Conservation (phyloP, 2,797 vertebrate species). For the Carcharodon carcharias region DNA sequence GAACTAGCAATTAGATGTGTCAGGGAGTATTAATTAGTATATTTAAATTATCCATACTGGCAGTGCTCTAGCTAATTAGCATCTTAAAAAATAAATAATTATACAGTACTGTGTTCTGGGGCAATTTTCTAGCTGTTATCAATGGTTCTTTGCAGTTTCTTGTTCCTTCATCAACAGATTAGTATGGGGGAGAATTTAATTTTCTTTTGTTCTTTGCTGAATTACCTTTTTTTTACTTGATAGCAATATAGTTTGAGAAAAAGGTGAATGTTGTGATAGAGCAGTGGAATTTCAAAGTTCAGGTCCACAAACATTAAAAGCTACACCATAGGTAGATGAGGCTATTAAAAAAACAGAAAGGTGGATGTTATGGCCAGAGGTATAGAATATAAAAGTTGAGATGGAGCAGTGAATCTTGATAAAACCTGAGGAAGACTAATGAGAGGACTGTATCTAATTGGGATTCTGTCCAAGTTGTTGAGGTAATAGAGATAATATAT, state of each 20-base stretch:
- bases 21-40: constrained; percentile 22
- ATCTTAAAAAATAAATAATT: constrained; percentile 29
- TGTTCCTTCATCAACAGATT: not conserved
- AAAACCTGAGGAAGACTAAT: not conserved
- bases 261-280: not conserved
- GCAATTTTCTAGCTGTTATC: constrained; percentile 5
- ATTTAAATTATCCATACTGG: constrained; percentile 28
- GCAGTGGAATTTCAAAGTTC: not conserved
- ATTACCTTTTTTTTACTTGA: not conserved
- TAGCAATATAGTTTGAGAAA: not conserved
- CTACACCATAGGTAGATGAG: not conserved
- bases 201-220: not conserved
- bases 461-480: not conserved
- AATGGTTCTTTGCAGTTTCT: constrained; percentile 1
- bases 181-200: not conserved
- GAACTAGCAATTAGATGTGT: constrained; percentile 23
- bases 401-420: not conserved
- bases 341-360: not conserved
- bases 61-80: not conserved
- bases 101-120: constrained; percentile 9
- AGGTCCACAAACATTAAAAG: not conserved
- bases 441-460: not conserved
- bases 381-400: not conserved
- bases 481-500: not conserved
- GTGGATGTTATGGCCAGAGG: not conserved